Evolutionary conservation across 2,113 vertebrate genomes (phyloP).

Genomic region (Epinephelus fuscoguttatus): DNA sequence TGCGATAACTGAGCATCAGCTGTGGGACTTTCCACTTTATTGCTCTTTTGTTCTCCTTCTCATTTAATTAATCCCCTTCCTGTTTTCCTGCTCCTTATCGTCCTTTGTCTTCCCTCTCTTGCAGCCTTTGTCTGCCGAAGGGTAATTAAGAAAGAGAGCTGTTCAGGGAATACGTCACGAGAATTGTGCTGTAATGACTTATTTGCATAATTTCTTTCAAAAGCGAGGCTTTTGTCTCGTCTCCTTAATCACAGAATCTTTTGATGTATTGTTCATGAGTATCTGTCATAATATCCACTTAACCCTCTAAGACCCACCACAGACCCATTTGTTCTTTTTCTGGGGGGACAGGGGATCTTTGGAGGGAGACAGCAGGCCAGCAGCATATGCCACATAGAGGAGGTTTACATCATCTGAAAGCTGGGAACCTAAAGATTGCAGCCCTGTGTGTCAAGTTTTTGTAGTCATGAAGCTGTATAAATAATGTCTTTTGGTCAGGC

Average conservation of each 20-base stretch:
- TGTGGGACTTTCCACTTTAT: neutral
- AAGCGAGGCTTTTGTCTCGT: neutral
- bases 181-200: neutral
- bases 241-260: neutral
- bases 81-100: conserved; percentile 5
- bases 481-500: no score
- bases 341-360: no score
- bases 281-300: neutral
- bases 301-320: neutral
- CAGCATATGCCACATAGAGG: no score
- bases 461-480: no score
- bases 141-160: conserved; percentile 19
- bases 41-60: neutral
- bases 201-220: conserved; percentile 34
- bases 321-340: no score
- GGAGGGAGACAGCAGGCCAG: no score
- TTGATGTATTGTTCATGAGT: neutral
- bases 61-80: neutral
- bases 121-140: neutral
- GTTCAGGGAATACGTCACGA: neutral
- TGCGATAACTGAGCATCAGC: neutral
- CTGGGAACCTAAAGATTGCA: no score
- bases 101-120: neutral
- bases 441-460: no score
- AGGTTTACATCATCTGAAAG: no score